Base-by-base conservation (phyloP, 2,888 invertebrate species). In the Cinara cedri region DNA sequence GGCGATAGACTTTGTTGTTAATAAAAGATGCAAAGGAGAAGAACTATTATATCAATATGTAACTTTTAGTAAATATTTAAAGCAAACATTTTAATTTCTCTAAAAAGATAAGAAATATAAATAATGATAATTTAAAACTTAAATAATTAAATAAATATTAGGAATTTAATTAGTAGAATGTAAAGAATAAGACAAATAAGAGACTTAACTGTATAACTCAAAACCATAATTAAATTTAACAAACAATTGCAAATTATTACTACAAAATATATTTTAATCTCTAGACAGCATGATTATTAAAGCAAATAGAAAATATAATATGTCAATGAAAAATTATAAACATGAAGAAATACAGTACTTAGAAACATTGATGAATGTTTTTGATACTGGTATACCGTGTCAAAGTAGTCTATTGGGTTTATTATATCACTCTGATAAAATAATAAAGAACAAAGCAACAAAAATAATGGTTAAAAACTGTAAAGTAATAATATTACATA, bases 331-430 rank as follows among this genome's bases (percentile, higher is more conserved):
- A 21, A 68, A 49, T 1, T 13, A 68, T 19, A 24, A 24, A 9
- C 3, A 21, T 21, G 14, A 71, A 16, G 3, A 42, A 51, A 10
- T 44, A 42, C 9, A 75, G 0, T 63, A 6, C 13, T 51, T 70
- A 60, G 42, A 78, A 21, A 42, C 10, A 11, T 62, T 78, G 24
- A 82, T 88, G 55, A 84, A 84, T 62, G 83, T 87, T 81, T 89
- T 89, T 85, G 86, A 86, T 81, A 86, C 86, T 71, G 89, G 90
- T 42, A 85, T 91, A 62, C 90, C 90, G 0, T 91, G 91, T 83
- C 85, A 87, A 80, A 90, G 90, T 10, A 86, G 87, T 51, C 86
- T 89, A 72, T 84, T 90, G 34, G 88, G 89, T 19, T 82, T 84
- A 68, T 82, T 84, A 21, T 83, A 90, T 49, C 19, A 21, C 51